phyloP scores from a whole-genome alignment of 2,888 invertebrate species.

The Anoplius nigerrimus region DNA sequence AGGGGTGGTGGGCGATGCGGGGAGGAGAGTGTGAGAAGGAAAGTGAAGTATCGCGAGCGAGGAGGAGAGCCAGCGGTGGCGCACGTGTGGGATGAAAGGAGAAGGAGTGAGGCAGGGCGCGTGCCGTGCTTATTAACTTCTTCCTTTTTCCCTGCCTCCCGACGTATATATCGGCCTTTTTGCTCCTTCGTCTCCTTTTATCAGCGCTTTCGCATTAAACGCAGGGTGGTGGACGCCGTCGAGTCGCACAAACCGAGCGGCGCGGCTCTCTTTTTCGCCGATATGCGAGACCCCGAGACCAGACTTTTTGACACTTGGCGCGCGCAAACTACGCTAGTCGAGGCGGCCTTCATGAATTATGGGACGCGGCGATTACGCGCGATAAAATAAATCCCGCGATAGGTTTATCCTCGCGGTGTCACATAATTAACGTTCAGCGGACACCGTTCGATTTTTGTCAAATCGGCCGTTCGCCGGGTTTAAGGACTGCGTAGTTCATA shows the following conservation, averaged over 20 bases:
- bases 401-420: too few relatives aligned
- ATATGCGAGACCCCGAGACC: constrained; percentile 1
- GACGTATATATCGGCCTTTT: constrained; percentile 35
- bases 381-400: too few relatives aligned
- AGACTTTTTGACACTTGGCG: constrained; percentile 11
- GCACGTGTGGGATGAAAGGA: constrained; percentile 11
- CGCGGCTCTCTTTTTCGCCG: constrained; percentile 5
- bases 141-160: constrained; percentile 37
- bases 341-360: too few relatives aligned
- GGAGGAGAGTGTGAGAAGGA: constrained; percentile 34
- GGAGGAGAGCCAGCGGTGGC: background rate
- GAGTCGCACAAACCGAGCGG: background rate
- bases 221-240: constrained; percentile 11
- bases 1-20: constrained; percentile 25
- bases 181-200: constrained; percentile 34
- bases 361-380: too few relatives aligned
- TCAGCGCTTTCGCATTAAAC: constrained; percentile 40
- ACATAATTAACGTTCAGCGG: too few relatives aligned
- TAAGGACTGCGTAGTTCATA: too few relatives aligned
- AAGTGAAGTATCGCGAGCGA: constrained; percentile 32
- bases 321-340: too few relatives aligned
- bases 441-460: too few relatives aligned
- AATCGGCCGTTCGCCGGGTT: too few relatives aligned
- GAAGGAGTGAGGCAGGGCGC: constrained; percentile 54
- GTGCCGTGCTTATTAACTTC: constrained; percentile 67